Conservation (phyloP, 2,888 invertebrate species). For the Amphiduros pacificus region DNA sequence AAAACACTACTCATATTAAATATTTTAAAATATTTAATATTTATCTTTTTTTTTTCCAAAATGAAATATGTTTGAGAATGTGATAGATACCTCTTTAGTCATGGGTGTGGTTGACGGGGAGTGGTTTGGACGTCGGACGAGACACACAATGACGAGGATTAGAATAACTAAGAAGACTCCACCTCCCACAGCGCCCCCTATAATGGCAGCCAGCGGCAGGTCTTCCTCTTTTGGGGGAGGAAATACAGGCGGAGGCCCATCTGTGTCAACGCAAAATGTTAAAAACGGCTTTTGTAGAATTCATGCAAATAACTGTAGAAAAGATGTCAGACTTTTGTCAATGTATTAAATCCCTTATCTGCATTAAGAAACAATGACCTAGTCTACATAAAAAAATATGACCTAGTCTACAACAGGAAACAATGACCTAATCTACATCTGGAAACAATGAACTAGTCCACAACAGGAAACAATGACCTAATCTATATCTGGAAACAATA, state of each 20-base stretch:
- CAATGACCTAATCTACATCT: too few species aligned
- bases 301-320: too few species aligned
- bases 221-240: background rate
- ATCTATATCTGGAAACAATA: too few species aligned
- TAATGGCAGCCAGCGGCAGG: background rate
- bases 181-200: constrained; percentile 8
- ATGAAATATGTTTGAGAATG: too few species aligned
- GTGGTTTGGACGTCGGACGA: background rate
- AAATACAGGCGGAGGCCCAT: background rate
- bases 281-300: too few species aligned
- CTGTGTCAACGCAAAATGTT: background rate
- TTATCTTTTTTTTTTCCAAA: background rate
- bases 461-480: too few species aligned
- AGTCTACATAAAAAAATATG: too few species aligned
- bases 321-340: too few species aligned
- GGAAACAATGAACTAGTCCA: too few species aligned
- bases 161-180: constrained; percentile 4
- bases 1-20: background rate
- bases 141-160: background rate
- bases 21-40: background rate
- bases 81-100: background rate
- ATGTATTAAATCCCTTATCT: background rate
- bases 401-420: too few species aligned
- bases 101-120: background rate
- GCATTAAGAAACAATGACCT: too few species aligned